Base-by-base conservation (phyloP, 2,113 vertebrate genomes). In the Leptosomus discolor region DNA sequence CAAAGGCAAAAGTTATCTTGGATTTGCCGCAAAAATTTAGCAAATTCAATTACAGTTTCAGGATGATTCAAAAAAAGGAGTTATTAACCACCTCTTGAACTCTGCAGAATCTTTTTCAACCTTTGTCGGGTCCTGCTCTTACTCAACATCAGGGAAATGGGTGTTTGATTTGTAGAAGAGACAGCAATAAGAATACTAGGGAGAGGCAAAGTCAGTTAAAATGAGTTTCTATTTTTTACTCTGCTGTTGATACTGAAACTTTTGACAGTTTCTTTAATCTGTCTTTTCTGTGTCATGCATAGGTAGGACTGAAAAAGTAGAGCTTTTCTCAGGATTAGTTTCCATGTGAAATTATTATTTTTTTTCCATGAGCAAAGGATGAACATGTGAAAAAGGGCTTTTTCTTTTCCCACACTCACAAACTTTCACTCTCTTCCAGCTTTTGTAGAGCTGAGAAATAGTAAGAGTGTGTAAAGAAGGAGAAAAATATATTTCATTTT, bases 181-280 rank as follows among this genome's bases (percentile, higher is more conserved):
- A 57, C n/a, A 93, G 45, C 45, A 82, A 60, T 71, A 79, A 74
- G 41, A 73, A 73, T 60, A 46, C 15, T 58, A 84, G 26, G 32
- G 32, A 96, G 48, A 69, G 18, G 17, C 23, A 61, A 85, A 96
- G 15, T 22, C 77, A 93, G 57, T 63, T 83, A 76, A 94, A 92
- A 92, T 41, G 1, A 85, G 57, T 68, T 95, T 88, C 69, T 94
- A 83, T 85, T 85, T 94, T 96, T 91, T 9, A 78, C 77, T 92
- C 69, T 26, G 48, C 51, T 85, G 32, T 71, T 94, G 64, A 82
- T 53, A 68, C 30, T 87, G 80, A 94, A 87, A 95, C 56, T 85
- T 94, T 36, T 91, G 94, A 91, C 76, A 92, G 69, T 81, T 94
- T 27, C 30, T 95, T 95, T 94, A 89, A 68, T 87, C 36, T 93